Percentiles rank a stretch among this genome's conserved stretches.
These are phyloP conservation scores for Saccopteryx leptura DNA, from an alignment of 2,113 vertebrate genomes.

Conservation along the genomic window DNA sequence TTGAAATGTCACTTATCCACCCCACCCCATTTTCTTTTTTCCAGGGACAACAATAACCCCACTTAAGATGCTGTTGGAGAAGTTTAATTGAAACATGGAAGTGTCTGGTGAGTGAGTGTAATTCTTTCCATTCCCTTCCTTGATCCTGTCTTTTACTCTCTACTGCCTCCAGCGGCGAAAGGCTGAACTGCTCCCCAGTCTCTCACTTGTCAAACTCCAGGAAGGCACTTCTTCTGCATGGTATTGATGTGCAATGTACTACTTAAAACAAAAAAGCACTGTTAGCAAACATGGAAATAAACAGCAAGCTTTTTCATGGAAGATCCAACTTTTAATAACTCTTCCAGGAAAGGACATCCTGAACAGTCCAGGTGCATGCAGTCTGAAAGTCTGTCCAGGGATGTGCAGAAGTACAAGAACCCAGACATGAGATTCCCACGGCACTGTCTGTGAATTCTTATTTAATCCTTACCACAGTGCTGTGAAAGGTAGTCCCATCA, in stretches of 20 bases:
- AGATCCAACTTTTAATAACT: accelerated
- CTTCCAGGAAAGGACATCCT: not conserved
- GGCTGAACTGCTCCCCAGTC: not conserved
- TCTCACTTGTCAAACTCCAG: not conserved
- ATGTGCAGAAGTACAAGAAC: not conserved
- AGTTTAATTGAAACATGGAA: not conserved
- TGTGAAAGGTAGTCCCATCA: too few species aligned
- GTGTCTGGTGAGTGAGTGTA: too few species aligned
- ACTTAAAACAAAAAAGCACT: not conserved
- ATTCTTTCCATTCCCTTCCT: not conserved
- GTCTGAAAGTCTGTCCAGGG: not conserved
- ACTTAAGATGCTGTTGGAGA: not conserved
- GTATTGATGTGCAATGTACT: accelerated
- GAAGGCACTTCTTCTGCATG: not conserved
- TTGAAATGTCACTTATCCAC: not conserved
- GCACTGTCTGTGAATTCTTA: not conserved
- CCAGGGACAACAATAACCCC: not conserved
- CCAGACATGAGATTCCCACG: accelerated
- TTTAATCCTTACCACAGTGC: not conserved
- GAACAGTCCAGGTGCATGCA: too few species aligned
- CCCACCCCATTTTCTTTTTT: not conserved
- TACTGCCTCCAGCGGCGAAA: not conserved
- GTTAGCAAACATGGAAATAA: accelerated
- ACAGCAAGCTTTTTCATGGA: not conserved
- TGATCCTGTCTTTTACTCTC: not conserved